Evolutionary conservation across 2,888 invertebrate genomes (phyloP), one percentile per base, ranked within the genome.

Genomic region (Nycteola revayana): DNA sequence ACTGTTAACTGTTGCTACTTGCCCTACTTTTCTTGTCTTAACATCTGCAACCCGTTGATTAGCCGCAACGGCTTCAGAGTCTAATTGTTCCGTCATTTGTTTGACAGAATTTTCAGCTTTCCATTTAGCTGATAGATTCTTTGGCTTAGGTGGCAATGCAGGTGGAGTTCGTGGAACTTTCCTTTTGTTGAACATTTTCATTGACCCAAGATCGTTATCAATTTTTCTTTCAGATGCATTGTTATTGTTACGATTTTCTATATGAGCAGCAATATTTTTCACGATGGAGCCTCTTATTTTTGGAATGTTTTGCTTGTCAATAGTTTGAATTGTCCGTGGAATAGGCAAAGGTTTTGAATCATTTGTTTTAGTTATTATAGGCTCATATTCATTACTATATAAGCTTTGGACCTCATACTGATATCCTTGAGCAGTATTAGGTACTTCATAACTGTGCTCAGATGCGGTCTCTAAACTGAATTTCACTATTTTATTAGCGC

Each of bases 91-190:
- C 72, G 75, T 74, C 69, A 77, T 55, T 59, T 66, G 60, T 71
- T 75, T 82, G 66, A 81, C 75, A 71, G 75, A 66, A 58, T 77
- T 79, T 50, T 89, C 90, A 60, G 90, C 90, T 90, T 90, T 92
- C 87, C 87, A 92, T 90, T 90, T 93, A 65, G 86, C 92, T 65
- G 91, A 89, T 58, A 94, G 85, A 77, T 94, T 94, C 53, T 93
- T 92, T 60, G 95, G 94, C 80, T 95, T 94, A 26, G 95, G 94
- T 42, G 95, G 94, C 69, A 95, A 79, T 49, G 94, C 93, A 33
- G 94, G 94, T 38, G 94, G 94, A 49, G 90, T 90, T 63, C 93
- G 83, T 59, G 91, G 86, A 42, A 92, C 91, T 75, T 92, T 92
- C 52, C 79, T 81, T 49, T 83, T 89, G 52, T 89, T 89, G 45